These are phyloP conservation scores for Manis javanica DNA, from an alignment of 2,797 vertebrate genomes.

Conservation along the genomic window DNA sequence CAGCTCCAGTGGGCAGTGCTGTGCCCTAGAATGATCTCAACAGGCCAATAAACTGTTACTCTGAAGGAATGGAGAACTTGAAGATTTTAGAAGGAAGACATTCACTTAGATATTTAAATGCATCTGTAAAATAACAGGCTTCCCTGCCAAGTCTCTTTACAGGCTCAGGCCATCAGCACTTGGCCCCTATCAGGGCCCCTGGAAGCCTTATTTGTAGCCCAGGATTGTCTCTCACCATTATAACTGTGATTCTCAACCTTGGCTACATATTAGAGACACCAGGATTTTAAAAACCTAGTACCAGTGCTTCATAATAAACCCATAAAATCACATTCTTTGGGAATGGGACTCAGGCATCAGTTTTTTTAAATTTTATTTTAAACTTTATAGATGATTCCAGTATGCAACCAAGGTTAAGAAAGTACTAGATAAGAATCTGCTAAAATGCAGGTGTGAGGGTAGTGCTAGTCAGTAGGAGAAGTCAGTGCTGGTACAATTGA, in stretches of 20 bases:
- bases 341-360: background rate
- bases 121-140: background rate
- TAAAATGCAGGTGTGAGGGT: background rate
- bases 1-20: background rate
- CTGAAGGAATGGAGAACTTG: background rate
- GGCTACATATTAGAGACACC: background rate
- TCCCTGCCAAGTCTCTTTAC: background rate
- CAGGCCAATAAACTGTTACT: background rate
- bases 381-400: constrained; percentile 13
- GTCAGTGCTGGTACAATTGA: background rate
- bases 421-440: background rate
- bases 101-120: background rate
- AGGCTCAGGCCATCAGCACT: background rate
- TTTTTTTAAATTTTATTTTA: background rate
- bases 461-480: background rate
- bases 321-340: background rate
- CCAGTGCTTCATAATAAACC: background rate
- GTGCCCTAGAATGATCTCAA: background rate
- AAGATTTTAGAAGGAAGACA: background rate
- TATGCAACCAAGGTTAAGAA: background rate
- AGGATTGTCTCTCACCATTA: background rate
- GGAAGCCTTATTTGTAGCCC: background rate
- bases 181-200: background rate
- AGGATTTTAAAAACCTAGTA: background rate
- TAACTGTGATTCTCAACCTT: background rate